A percentile compares a stretch with the other conserved stretches of the same genome.
Conservation (phyloP, 2,888 invertebrate species). For the Iphiclides podalirius region DNA sequence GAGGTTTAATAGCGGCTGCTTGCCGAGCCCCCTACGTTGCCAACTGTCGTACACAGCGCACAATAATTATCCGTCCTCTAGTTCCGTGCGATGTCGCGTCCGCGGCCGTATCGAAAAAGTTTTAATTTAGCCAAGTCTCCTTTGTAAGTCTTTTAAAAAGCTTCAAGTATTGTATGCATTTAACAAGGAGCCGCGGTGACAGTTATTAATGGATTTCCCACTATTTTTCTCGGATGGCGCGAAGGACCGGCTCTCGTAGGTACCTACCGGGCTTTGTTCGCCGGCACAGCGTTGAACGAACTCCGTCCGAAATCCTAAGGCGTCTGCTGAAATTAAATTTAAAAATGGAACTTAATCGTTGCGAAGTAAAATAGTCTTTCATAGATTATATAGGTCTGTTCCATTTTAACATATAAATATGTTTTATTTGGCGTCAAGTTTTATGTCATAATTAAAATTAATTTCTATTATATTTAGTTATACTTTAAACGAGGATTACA, state of each 20-base stretch:
- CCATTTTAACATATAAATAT: no score
- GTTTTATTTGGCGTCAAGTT: no score
- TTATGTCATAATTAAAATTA: no score
- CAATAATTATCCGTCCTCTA: constrained; percentile 74
- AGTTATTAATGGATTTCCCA: constrained; percentile 76
- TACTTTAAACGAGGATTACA: no score
- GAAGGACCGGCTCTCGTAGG: no score
- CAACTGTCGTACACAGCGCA: constrained; percentile 37
- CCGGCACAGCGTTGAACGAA: constrained; percentile 31
- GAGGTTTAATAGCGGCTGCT: no score
- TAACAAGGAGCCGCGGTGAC: constrained; percentile 75
- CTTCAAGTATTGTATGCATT: constrained; percentile 79
- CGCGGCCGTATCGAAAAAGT: constrained; percentile 75
- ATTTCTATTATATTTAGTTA: no score
- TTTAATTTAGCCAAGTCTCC: constrained; percentile 79
- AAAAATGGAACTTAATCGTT: background rate
- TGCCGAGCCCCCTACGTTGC: no score
- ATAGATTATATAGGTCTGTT: no score
- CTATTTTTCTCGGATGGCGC: constrained; percentile 77
- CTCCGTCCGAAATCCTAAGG: constrained; percentile 25
- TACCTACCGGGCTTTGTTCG: constrained; percentile 64
- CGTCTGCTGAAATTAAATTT: constrained; percentile 16
- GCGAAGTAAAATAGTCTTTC: no score
- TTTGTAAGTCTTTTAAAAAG: constrained; percentile 78
- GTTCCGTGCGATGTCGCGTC: constrained; percentile 75